These are phyloP conservation scores for Propithecus coquereli DNA, from an alignment of 2,113 vertebrate genomes.

Conservation along the genomic window DNA sequence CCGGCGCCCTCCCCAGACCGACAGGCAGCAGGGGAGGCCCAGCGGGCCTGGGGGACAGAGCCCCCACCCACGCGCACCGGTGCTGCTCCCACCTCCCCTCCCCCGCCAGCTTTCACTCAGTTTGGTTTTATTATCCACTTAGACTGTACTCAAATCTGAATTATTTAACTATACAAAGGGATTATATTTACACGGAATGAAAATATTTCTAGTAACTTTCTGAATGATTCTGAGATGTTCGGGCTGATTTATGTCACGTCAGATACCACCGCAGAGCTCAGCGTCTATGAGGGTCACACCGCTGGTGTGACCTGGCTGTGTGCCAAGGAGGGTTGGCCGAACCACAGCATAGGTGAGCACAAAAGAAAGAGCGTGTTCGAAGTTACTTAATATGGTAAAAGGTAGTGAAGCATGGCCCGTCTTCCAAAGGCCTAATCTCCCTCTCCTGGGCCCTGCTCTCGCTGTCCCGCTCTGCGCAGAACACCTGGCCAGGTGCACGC, in stretches of 20 bases:
- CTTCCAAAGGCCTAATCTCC: too few relatives aligned
- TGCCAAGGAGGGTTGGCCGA: conserved; percentile 29
- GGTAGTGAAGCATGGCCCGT: fast-evolving
- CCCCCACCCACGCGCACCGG: too few relatives aligned
- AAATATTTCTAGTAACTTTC: neutral
- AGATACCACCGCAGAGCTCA: neutral
- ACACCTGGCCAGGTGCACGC: too few relatives aligned
- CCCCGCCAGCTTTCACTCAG: neutral
- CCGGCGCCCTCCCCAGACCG: too few relatives aligned
- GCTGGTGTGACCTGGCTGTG: neutral
- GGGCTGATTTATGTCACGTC: neutral
- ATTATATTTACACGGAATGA: neutral
- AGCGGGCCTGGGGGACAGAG: too few relatives aligned
- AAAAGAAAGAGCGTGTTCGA: neutral
- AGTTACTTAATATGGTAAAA: fast-evolving
- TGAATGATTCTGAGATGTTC: neutral
- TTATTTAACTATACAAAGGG: neutral
- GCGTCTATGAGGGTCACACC: neutral
- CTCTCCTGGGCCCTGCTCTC: too few relatives aligned
- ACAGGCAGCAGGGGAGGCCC: too few relatives aligned
- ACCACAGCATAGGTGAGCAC: neutral
- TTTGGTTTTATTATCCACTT: conserved; percentile 42
- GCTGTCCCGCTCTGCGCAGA: too few relatives aligned
- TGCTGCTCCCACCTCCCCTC: neutral
- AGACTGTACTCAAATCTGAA: conserved; percentile 5